A percentile compares a stretch with the other conserved stretches of the same genome.
Evolutionary conservation across 2,113 vertebrate genomes (phyloP).

Genomic region (Myotis brandtii): DNA sequence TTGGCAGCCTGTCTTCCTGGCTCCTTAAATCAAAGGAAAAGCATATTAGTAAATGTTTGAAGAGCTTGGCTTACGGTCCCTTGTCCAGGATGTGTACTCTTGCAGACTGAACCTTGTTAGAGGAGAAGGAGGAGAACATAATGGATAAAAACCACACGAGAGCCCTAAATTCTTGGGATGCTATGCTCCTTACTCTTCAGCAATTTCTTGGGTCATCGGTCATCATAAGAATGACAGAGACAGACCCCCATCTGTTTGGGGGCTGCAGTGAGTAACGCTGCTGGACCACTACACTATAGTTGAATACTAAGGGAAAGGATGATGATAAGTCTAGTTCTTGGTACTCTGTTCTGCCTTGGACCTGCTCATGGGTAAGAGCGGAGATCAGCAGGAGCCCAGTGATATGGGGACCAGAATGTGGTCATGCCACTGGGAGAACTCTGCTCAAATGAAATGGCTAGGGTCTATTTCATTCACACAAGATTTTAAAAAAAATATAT

Average conservation of each 20-base stretch:
- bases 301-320: not conserved
- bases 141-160: accelerated
- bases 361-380: not conserved
- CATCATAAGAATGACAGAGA: not conserved
- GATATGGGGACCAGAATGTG: not conserved
- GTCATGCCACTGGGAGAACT: not conserved
- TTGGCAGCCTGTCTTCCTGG: constrained; percentile 62
- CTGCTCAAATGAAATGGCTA: not conserved
- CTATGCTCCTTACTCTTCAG: not conserved
- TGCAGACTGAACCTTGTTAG: constrained; percentile 47
- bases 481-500: not conserved
- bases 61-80: constrained; percentile 54
- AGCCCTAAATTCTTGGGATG: not conserved
- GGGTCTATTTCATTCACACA: not conserved
- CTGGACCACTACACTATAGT: not conserved
- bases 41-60: constrained; percentile 71
- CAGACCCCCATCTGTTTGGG: not conserved
- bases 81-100: not conserved
- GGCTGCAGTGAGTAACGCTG: not conserved
- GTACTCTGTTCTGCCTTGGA: not conserved
- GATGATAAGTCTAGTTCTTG: not conserved
- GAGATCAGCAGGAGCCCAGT: not conserved
- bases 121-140: not conserved
- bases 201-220: not conserved
- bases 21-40: constrained; percentile 70